Conservation (phyloP, 2,888 invertebrate genomes). For the Parnassius glacialis region DNA sequence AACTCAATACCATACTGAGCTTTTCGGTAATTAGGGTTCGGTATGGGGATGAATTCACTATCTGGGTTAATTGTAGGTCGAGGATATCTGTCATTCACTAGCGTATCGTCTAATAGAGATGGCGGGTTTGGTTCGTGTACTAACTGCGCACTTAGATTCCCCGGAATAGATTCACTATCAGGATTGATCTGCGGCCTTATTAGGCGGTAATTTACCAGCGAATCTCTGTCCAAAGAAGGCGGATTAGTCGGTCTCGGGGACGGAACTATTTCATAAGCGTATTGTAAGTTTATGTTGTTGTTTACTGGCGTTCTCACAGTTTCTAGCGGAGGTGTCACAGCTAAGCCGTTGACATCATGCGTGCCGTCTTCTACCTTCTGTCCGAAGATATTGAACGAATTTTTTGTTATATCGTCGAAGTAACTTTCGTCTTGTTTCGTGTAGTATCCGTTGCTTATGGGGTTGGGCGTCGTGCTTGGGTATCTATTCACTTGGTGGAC, state of each 20-base stretch:
- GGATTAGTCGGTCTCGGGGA: slow-evolving; percentile 56
- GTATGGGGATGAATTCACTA: slow-evolving; percentile 82
- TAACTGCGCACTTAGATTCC: slow-evolving; percentile 53
- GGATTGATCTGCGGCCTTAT: slow-evolving; percentile 85
- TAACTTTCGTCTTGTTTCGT: slow-evolving; percentile 84
- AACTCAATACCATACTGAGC: slow-evolving; percentile 64
- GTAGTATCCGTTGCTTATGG: slow-evolving; percentile 83
- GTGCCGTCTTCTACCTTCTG: slow-evolving; percentile 82
- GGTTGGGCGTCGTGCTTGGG: slow-evolving; percentile 76
- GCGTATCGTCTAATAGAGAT: slow-evolving; percentile 83
- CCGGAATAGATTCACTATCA: slow-evolving; percentile 80
- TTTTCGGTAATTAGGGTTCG: slow-evolving; percentile 66
- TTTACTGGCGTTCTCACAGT: slow-evolving; percentile 72
- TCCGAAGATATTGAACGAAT: slow-evolving; percentile 87
- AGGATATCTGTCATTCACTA: slow-evolving; percentile 86
- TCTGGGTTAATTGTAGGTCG: slow-evolving; percentile 85
- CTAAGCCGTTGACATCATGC: slow-evolving; percentile 69
- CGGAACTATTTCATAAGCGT: slow-evolving; percentile 72
- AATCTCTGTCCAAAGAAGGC: slow-evolving; percentile 83
- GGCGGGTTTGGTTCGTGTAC: slow-evolving; percentile 60
- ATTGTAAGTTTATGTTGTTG: slow-evolving; percentile 78
- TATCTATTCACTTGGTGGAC: slow-evolving; percentile 54
- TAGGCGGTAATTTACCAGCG: slow-evolving; percentile 85
- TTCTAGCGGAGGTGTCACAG: slow-evolving; percentile 69
- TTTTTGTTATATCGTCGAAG: slow-evolving; percentile 87